Evolutionary conservation across 2,113 vertebrate genomes (phyloP).

Genomic region (Leptobrachium ailaonicum): DNA sequence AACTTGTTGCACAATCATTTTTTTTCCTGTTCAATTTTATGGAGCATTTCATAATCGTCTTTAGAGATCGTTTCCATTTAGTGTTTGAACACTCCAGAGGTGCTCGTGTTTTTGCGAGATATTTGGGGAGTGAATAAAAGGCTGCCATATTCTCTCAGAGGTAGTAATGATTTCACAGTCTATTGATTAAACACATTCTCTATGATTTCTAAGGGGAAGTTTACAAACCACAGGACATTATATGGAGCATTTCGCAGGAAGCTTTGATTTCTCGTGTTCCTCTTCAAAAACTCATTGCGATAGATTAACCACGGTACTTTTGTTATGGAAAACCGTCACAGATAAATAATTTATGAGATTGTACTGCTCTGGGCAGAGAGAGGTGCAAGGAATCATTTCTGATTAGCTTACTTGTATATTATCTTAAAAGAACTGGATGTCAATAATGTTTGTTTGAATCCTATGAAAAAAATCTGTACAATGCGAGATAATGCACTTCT

Average conservation of each 20-base stretch:
- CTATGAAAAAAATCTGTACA: neutral
- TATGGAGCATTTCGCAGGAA: conserved; percentile 9
- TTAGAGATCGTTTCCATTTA: conserved; percentile 30
- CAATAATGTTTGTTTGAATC: conserved; percentile 6
- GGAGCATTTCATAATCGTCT: conserved; percentile 38
- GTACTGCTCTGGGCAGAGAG: conserved; percentile 4
- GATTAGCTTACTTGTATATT: neutral
- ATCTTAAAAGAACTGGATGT: conserved; percentile 14
- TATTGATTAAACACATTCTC: conserved; percentile 39
- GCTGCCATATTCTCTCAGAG: conserved; percentile 30
- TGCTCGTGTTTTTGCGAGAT: conserved; percentile 23
- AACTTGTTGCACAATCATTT: conserved; percentile 32
- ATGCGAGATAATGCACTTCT: neutral
- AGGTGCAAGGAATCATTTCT: neutral
- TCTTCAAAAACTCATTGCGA: conserved; percentile 7
- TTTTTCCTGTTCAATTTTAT: conserved; percentile 26
- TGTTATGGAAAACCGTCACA: conserved; percentile 8
- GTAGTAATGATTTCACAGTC: conserved; percentile 43
- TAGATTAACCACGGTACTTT: conserved; percentile 16
- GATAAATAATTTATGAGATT: conserved; percentile 19
- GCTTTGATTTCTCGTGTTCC: conserved; percentile 15
- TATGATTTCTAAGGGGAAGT: conserved; percentile 36
- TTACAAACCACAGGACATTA: conserved; percentile 28
- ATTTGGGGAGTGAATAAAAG: conserved; percentile 27
- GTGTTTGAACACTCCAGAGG: conserved; percentile 32